Evolutionary conservation across 2,888 invertebrate genomes (phyloP).

Genomic region (Ornithoptera alexandrae): DNA sequence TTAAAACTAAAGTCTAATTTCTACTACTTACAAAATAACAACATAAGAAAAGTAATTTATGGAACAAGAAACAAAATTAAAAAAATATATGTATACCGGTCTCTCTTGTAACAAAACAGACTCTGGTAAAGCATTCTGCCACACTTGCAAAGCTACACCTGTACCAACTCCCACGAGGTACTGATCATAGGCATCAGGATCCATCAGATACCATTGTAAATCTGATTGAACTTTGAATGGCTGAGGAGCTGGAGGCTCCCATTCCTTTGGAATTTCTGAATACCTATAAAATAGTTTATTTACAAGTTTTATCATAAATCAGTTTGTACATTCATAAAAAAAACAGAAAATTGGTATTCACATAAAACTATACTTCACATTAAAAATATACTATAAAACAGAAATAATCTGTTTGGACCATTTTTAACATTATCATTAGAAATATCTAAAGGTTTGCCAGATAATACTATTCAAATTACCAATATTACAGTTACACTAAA

Average conservation of each 20-base stretch:
- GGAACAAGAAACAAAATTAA: not conserved
- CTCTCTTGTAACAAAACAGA: slow-evolving; percentile 90
- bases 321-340: too few species aligned
- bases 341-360: too few species aligned
- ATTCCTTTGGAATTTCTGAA: slow-evolving; percentile 93
- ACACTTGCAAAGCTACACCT: slow-evolving; percentile 89
- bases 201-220: slow-evolving; percentile 94
- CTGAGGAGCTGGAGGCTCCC: slow-evolving; percentile 94
- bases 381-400: too few species aligned
- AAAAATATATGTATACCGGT: slow-evolving; percentile 75
- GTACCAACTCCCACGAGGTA: slow-evolving; percentile 94
- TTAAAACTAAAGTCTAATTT: too few species aligned
- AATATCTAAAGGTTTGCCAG: too few species aligned
- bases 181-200: slow-evolving; percentile 97
- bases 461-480: too few species aligned
- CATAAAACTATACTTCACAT: too few species aligned
- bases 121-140: slow-evolving; percentile 94
- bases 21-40: too few species aligned
- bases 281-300: slow-evolving; percentile 73
- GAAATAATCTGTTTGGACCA: too few species aligned
- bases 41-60: not conserved
- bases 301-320: not conserved
- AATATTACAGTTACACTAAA: not conserved
- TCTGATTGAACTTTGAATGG: slow-evolving; percentile 96
- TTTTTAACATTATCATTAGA: too few species aligned